Evolutionary conservation across 2,113 vertebrate genomes (phyloP), one percentile per base, ranked within the genome.

Genomic region (Scartelaos histophorus): DNA sequence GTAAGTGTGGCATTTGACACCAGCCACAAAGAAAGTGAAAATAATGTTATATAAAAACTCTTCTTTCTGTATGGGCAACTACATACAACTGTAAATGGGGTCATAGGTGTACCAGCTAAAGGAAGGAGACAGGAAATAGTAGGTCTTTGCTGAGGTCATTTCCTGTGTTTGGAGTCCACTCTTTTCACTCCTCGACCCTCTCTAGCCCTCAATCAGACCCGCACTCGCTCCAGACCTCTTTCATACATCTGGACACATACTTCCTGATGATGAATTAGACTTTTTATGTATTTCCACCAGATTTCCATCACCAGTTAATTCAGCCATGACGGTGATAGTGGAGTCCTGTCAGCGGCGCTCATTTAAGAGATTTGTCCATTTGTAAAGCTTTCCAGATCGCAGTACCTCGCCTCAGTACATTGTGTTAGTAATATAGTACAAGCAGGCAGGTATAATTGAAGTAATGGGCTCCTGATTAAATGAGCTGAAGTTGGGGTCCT

Each of bases 371-470:
- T 86, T 57, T 77, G 80, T 84, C 71, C 69, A n/a, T 3, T 54
- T 45, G 54, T 87, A 76, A 85, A 65, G 76, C 72, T 76, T 76
- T 82, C 82, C 86, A 88, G 84, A 85, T 81, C 75, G 0, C 68
- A 9, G 76, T 10, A n/a, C 56, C 62, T 22, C 54, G 66, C 65
- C 34, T 0, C 15, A 58, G 64, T 69, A n/a, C 58, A 10, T 35
- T 29, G 78, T 43, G 73, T 38, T 43, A 57, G 72, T 79, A 78
- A 82, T 47, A 61, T 74, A n/a, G 35, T 56, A 73, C 67, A 80
- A 83, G 76, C 83, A 76, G 51, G 61, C 83, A 89, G 87, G 78
- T 89, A 80, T 84, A 70, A 84, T 84, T 85, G 81, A 74, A 64
- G 34, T 34, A 17, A 66, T 2, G 66, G 71, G 70, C 70, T 16